Conservation (phyloP, 2,888 invertebrate species). For the Chrysina gloriosa region DNA sequence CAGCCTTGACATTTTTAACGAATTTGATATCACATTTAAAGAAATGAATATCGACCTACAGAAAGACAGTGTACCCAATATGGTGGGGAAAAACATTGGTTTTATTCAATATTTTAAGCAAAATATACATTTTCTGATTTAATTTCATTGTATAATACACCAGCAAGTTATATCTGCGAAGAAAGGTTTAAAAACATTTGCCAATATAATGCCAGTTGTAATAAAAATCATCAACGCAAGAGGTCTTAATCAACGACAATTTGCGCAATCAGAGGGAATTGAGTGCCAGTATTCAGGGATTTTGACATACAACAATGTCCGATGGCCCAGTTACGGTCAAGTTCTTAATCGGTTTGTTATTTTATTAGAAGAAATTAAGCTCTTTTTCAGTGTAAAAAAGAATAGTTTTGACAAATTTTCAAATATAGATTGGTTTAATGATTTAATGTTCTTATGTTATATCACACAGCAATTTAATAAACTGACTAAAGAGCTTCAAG, state of each 20-base stretch:
- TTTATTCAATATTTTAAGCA: conserved; percentile 28
- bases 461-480: conserved; percentile 36
- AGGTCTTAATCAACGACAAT: conserved; percentile 44
- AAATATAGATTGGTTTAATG: conserved; percentile 38
- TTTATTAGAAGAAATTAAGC: conserved; percentile 30
- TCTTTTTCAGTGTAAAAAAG: conserved; percentile 30
- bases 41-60: conserved; percentile 36
- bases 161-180: conserved; percentile 38
- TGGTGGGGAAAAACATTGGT: conserved; percentile 39
- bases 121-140: not conserved
- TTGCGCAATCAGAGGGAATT: conserved; percentile 41
- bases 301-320: conserved; percentile 34
- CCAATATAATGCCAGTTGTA: conserved; percentile 42
- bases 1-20: conserved; percentile 42
- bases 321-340: conserved; percentile 38
- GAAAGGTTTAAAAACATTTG: conserved; percentile 43
- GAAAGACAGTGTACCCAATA: conserved; percentile 33
- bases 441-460: conserved; percentile 38
- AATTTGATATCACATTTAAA: conserved; percentile 40
- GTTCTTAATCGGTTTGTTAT: conserved; percentile 29
- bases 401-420: conserved; percentile 30
- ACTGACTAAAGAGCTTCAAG: conserved; percentile 36
- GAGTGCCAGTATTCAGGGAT: conserved; percentile 31
- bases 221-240: conserved; percentile 44
- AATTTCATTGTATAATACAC: conserved; percentile 40